Evolutionary conservation across 2,888 invertebrate species (phyloP), one percentile per base, ranked within the genome.

Genomic region (Neoscelio sp.): DNA sequence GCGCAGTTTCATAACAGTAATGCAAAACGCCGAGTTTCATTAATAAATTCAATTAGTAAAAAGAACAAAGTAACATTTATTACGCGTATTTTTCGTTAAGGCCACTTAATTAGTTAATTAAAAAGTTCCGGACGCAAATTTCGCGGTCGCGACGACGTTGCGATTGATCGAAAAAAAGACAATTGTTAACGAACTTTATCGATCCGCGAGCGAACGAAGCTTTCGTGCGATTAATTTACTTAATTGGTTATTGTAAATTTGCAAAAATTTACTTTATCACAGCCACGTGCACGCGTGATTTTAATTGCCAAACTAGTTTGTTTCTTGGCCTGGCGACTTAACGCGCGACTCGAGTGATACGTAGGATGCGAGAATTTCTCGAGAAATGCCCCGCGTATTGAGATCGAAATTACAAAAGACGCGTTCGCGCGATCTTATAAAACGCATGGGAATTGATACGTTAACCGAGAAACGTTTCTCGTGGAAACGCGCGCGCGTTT

Each of bases 331-430:
- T 62, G 40, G 18, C 65, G 54, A 54, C 2, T 65, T 65, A 65
- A 30, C 44, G 52, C 65, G 30, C 26, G 35, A 40, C 40, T 35
- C 15, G 42, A 65, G 33, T 38, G 65, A 67, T 67, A 54, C 44
- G 54, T 44, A 54, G 65, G 33, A 26, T 56, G 44, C 56, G 38
- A 35, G 56, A 68, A 68, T 54, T 68, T 56, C 54, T 35, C 67
- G 46, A 68, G 44, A 68, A 56, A 68, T 46, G 44, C 56, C n/a
- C n/a, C 56, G 35, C 54, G 67, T 56, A 68, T 56, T 46, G 46
- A 56, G 46, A 68, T 68, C 38, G 44, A 46, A 68, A 68, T 68
- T 68, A 68, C 68, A 58, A 68, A 68, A 48, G 68, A 26, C 28
- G 40, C 38, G 56, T 40, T 48, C 48, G 68, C 48, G 18, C 58